Evolutionary conservation across 2,888 invertebrate species (phyloP), one percentile per base, ranked within the genome.

Genomic region (Gnatocerus cornutus): DNA sequence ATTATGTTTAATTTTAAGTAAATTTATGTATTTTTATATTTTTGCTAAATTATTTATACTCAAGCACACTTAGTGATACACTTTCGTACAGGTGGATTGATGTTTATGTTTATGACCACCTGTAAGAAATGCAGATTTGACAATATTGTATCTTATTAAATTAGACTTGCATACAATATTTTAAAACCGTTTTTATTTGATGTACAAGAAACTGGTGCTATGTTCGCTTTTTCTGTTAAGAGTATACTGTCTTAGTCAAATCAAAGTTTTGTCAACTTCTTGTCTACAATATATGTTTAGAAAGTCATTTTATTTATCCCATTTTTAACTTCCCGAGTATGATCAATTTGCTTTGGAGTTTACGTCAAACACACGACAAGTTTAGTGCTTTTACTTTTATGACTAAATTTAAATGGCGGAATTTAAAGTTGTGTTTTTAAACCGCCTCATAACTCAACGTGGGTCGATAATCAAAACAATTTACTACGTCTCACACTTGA

Each of bases 11-110:
- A 73, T 71, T 71, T 64, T 76, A 73, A 63, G 72, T 71, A 71
- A 70, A 73, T 71, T 71, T 68, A 41, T 74, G 73, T 76, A 74
- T 74, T 76, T 74, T 73, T 76, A 74, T 76, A 76, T 76, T 75
- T 74, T 75, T 70, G 73, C 75, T 75, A 74, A 74, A 76, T 75
- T 74, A 74, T 75, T 75, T 72, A 72, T 74, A 73, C 68, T 53
- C 30, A 12, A 64, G 65, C 65, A 56, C 64, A 56, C 63, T 74
- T 53, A 43, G 52, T 58, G 50, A 45, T 61, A 43, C 16, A 37
- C 58, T 12, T 52, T 58, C 21, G 45, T 53, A 16, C 53, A 63
- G 63, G 63, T 53, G 52, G 53, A 14, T 14, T 61, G 58, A 50
- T 61, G 21, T 53, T 53, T 43, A 58, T 58, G 45, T 53, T 64